Evolutionary conservation across 2,113 vertebrate species (phyloP).

Genomic region (Syngnathus floridae): DNA sequence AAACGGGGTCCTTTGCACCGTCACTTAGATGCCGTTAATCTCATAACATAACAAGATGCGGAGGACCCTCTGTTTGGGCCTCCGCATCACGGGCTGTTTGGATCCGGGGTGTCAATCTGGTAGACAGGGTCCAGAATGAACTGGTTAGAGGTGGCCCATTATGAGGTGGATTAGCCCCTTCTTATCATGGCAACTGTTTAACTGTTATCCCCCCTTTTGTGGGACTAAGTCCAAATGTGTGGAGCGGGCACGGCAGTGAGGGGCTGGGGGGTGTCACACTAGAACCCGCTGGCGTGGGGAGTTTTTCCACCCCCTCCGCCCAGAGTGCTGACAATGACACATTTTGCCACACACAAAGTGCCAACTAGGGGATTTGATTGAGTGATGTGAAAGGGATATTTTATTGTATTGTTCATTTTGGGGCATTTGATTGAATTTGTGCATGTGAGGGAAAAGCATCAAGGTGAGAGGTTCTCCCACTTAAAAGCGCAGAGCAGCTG

Average conservation of each 20-base stretch:
- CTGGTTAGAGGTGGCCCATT: slow-evolving; percentile 45
- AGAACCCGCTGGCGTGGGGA: slow-evolving; percentile 68
- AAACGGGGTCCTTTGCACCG: neutral
- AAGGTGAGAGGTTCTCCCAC: slow-evolving; percentile 5
- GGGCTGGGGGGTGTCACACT: slow-evolving; percentile 33
- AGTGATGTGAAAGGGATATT: slow-evolving; percentile 6
- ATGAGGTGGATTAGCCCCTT: slow-evolving; percentile 58
- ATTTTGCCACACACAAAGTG: slow-evolving; percentile 53
- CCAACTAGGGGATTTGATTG: slow-evolving; percentile 59
- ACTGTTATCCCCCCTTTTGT: slow-evolving; percentile 69
- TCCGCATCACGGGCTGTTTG: slow-evolving; percentile 17
- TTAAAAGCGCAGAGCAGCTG: slow-evolving; percentile 52
- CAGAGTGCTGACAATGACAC: slow-evolving; percentile 63
- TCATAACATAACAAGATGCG: neutral
- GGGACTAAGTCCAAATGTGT: slow-evolving; percentile 59
- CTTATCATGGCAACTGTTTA: slow-evolving; percentile 46
- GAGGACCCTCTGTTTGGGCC: neutral
- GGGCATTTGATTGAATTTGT: neutral
- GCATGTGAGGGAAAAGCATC: neutral
- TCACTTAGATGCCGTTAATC: neutral
- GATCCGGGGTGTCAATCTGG: slow-evolving; percentile 11
- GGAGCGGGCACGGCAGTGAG: slow-evolving; percentile 30
- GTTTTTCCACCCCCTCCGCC: slow-evolving; percentile 53
- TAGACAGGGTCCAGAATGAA: slow-evolving; percentile 56
- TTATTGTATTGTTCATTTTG: neutral